A percentile compares a stretch with the other conserved stretches of the same genome.
phyloP scores from a whole-genome alignment of 1,140 invertebrate genomes.

The Bombus sylvicola region DNA sequence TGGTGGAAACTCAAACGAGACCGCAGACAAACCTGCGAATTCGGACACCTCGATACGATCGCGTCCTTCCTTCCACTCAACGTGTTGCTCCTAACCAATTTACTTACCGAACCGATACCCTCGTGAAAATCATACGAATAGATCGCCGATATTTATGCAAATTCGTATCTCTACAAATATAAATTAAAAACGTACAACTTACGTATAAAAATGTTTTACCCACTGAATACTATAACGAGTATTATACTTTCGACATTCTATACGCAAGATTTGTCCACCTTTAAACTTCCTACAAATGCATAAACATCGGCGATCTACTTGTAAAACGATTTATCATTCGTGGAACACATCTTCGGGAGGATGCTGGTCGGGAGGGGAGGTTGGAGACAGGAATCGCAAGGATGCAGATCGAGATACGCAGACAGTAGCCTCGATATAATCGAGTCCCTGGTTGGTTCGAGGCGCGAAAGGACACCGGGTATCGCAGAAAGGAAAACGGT shows the following conservation, averaged over 20 bases:
- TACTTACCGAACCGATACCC: no score
- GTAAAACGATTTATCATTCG: no score
- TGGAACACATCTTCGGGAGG: neutral
- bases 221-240: no score
- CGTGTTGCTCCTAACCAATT: neutral
- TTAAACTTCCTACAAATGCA: neutral
- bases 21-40: conserved; percentile 7
- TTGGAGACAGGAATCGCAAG: neutral
- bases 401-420: conserved; percentile 10
- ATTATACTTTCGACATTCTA: no score
- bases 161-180: no score
- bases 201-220: no score
- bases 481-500: conserved; percentile 39
- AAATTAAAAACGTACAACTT: no score
- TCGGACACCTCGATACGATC: neutral
- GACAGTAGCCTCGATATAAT: conserved; percentile 56
- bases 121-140: no score
- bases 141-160: no score
- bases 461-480: conserved; percentile 17
- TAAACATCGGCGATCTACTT: neutral
- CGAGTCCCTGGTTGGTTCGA: conserved; percentile 22
- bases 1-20: conserved; percentile 2
- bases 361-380: neutral
- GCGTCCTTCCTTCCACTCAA: neutral
- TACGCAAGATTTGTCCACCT: no score